Percentiles rank a stretch among this genome's conserved stretches.
Evolutionary conservation across 2,888 invertebrate genomes (phyloP).

Genomic region (Drosophila picticornis): DNA sequence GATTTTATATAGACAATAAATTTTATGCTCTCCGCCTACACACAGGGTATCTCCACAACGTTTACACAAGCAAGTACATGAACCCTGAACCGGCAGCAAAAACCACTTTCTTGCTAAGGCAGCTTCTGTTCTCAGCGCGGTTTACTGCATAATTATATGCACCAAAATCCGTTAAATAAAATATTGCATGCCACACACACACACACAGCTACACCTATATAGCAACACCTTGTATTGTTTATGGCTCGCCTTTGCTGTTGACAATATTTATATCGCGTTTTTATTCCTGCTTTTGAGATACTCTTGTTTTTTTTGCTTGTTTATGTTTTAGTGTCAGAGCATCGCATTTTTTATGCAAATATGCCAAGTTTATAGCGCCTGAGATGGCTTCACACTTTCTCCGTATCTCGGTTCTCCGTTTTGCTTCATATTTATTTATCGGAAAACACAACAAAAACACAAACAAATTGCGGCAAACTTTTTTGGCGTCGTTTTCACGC

Average conservation of each 20-base stretch:
- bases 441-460: slow-evolving; percentile 51
- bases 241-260: slow-evolving; percentile 49
- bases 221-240: slow-evolving; percentile 45
- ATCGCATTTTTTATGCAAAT: slow-evolving; percentile 73
- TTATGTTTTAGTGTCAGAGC: slow-evolving; percentile 76
- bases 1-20: neutral
- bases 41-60: neutral
- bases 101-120: slow-evolving; percentile 50
- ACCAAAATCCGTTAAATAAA: slow-evolving; percentile 64
- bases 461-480: slow-evolving; percentile 70
- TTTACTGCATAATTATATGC: slow-evolving; percentile 66
- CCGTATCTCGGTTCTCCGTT: slow-evolving; percentile 19
- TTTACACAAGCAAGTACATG: slow-evolving; percentile 14
- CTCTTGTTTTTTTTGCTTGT: slow-evolving; percentile 44
- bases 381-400: slow-evolving; percentile 33
- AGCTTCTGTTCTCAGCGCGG: slow-evolving; percentile 11
- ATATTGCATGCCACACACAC: slow-evolving; percentile 38
- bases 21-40: neutral
- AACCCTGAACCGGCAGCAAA: slow-evolving; percentile 25
- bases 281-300: slow-evolving; percentile 22
- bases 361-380: slow-evolving; percentile 71
- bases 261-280: slow-evolving; percentile 45
- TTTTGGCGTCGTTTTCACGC: slow-evolving; percentile 69
- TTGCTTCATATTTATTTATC: slow-evolving; percentile 69
- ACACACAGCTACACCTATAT: neutral